Percentiles rank a stretch among this genome's conserved stretches.
Conservation (phyloP, 2,113 vertebrate species). For the Girardinichthys multiradiatus region DNA sequence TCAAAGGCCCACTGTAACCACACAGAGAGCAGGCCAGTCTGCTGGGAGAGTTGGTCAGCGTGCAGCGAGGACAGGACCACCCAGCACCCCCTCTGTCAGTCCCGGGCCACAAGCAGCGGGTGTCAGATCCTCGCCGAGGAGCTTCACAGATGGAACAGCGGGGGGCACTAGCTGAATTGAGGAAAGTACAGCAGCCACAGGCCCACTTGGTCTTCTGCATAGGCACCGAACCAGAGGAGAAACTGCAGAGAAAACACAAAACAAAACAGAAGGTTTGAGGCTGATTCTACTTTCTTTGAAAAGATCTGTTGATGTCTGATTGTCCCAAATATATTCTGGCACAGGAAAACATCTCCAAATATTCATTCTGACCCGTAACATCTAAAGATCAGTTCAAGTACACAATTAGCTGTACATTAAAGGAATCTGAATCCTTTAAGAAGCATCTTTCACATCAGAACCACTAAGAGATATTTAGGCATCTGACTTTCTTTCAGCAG, state of each 20-base stretch:
- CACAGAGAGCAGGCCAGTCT: slow-evolving; percentile 84
- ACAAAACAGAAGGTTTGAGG: not conserved
- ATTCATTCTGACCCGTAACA: too few relatives aligned
- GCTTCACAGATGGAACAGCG: slow-evolving; percentile 91
- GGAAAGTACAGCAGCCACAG: slow-evolving; percentile 88
- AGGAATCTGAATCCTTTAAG: too few relatives aligned
- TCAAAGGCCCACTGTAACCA: slow-evolving; percentile 38
- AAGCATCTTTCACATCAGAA: too few relatives aligned
- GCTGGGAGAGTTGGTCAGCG: slow-evolving; percentile 83
- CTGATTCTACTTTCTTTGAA: too few relatives aligned
- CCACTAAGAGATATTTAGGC: too few relatives aligned
- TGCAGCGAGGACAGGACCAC: slow-evolving; percentile 88
- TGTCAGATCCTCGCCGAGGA: slow-evolving; percentile 81
- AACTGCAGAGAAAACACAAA: slow-evolving; percentile 56
- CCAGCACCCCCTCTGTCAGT: slow-evolving; percentile 76
- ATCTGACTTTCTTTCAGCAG: too few relatives aligned
- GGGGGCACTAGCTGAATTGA: slow-evolving; percentile 84
- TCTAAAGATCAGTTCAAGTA: too few relatives aligned
- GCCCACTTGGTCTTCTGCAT: slow-evolving; percentile 88
- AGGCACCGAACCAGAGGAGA: slow-evolving; percentile 82
- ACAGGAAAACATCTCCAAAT: too few relatives aligned
- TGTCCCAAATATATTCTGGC: not conserved
- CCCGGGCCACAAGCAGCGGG: slow-evolving; percentile 82
- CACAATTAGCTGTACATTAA: too few relatives aligned
- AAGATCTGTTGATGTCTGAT: too few relatives aligned